A percentile compares a stretch with the other conserved stretches of the same genome.
phyloP scores from a whole-genome alignment of 2,888 invertebrate species.

The Neelides folsomi region DNA sequence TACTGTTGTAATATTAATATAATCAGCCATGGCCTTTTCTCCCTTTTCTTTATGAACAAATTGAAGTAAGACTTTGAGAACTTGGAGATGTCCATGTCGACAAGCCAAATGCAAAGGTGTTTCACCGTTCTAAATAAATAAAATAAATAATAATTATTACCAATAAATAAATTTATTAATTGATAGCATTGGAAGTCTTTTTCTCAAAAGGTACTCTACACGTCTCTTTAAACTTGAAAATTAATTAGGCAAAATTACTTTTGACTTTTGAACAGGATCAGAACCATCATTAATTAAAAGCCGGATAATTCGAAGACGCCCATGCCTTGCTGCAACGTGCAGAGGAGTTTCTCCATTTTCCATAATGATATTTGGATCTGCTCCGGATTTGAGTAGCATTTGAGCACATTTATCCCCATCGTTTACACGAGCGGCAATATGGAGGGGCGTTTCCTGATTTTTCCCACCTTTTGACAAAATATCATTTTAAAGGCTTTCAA shows the following conservation, averaged over 20 bases:
- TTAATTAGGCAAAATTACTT: slow-evolving; percentile 45
- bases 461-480: slow-evolving; percentile 68
- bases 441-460: slow-evolving; percentile 84
- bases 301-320: slow-evolving; percentile 71
- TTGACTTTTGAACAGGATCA: slow-evolving; percentile 79
- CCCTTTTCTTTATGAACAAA: background rate
- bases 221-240: no score
- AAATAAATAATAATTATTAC: no score
- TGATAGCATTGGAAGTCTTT: no score
- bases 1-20: background rate
- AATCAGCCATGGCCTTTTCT: background rate
- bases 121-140: slow-evolving; percentile 61
- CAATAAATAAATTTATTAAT: no score
- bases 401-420: slow-evolving; percentile 87
- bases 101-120: slow-evolving; percentile 92
- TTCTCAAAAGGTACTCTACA: no score
- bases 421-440: slow-evolving; percentile 87
- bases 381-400: slow-evolving; percentile 95
- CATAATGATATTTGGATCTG: slow-evolving; percentile 86
- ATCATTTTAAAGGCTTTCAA: no score
- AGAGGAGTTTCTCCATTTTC: slow-evolving; percentile 95
- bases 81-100: slow-evolving; percentile 39
- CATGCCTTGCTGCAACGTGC: slow-evolving; percentile 69
- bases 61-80: background rate
- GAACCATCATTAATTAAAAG: slow-evolving; percentile 86